These are phyloP conservation scores for Addax nasomaculatus DNA, from an alignment of 2,113 vertebrate genomes.

Conservation along the genomic window DNA sequence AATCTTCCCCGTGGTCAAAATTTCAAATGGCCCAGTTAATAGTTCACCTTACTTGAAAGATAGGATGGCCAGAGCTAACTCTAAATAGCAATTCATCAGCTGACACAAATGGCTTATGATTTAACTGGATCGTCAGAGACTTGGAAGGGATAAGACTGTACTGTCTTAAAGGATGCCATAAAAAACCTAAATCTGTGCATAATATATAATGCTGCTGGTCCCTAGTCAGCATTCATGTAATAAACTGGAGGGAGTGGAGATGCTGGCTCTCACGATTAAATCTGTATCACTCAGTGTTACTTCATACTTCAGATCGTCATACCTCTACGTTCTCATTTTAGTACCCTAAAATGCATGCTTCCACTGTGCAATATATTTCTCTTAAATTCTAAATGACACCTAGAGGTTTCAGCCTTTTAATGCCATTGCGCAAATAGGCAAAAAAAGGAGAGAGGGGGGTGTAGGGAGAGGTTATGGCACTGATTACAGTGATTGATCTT, in stretches of 20 bases:
- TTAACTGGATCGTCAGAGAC: not conserved
- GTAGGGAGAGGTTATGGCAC: not conserved
- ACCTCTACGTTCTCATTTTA: not conserved
- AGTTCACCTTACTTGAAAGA: not conserved
- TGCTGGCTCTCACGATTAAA: not conserved
- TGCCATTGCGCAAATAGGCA: not conserved
- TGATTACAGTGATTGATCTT: not conserved
- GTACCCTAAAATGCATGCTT: not conserved
- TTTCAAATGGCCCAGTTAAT: not conserved
- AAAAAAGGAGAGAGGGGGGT: not conserved
- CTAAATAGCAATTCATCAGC: not conserved
- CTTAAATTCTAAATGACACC: not conserved
- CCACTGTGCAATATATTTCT: not conserved
- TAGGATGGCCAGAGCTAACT: not conserved
- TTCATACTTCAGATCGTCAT: constrained; percentile 14
- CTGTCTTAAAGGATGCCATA: not conserved
- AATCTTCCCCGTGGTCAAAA: not conserved
- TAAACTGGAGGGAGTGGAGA: not conserved
- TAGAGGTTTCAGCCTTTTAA: not conserved
- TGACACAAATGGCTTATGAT: not conserved
- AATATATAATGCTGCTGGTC: not conserved
- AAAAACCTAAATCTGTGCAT: not conserved
- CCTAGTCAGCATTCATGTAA: not conserved
- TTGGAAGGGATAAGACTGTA: not conserved
- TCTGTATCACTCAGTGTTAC: not conserved